Percentiles rank a stretch among this genome's conserved stretches.
Conservation (phyloP, 2,113 vertebrate species). For the Psammodynastes pulverulentus region DNA sequence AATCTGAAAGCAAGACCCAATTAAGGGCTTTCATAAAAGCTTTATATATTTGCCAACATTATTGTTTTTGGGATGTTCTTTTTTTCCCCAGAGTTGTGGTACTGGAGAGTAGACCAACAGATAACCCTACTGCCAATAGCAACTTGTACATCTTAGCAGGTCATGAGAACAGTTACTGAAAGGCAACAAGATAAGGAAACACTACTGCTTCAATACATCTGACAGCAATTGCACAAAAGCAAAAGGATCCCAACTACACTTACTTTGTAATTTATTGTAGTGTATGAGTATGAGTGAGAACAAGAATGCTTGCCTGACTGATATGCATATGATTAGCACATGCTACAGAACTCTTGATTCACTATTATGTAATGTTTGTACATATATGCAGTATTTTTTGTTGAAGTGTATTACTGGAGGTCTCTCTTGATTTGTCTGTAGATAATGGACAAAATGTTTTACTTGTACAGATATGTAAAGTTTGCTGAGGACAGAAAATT, state of each 20-base stretch:
- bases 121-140: slow-evolving; percentile 97
- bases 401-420: slow-evolving; percentile 71
- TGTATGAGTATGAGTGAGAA: slow-evolving; percentile 71
- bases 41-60: background rate
- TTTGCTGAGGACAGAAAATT: slow-evolving; percentile 66
- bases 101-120: slow-evolving; percentile 94
- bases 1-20: background rate
- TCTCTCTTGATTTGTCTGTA: slow-evolving; percentile 79
- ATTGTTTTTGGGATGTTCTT: background rate
- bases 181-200: slow-evolving; percentile 26
- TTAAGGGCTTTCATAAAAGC: background rate
- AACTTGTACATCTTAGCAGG: slow-evolving; percentile 98
- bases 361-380: slow-evolving; percentile 95
- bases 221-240: slow-evolving; percentile 63
- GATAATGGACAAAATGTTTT: slow-evolving; percentile 79
- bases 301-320: slow-evolving; percentile 62
- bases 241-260: slow-evolving; percentile 52
- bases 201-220: slow-evolving; percentile 62
- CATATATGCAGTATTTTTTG: slow-evolving; percentile 88
- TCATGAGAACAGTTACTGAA: slow-evolving; percentile 99
- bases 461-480: slow-evolving; percentile 84
- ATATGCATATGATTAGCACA: slow-evolving; percentile 72
- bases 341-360: slow-evolving; percentile 85
- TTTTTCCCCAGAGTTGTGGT: slow-evolving; percentile 87
- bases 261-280: slow-evolving; percentile 84